Evolutionary conservation across 2,113 vertebrate species (phyloP).

Genomic region (Misgurnus mizolepis): DNA sequence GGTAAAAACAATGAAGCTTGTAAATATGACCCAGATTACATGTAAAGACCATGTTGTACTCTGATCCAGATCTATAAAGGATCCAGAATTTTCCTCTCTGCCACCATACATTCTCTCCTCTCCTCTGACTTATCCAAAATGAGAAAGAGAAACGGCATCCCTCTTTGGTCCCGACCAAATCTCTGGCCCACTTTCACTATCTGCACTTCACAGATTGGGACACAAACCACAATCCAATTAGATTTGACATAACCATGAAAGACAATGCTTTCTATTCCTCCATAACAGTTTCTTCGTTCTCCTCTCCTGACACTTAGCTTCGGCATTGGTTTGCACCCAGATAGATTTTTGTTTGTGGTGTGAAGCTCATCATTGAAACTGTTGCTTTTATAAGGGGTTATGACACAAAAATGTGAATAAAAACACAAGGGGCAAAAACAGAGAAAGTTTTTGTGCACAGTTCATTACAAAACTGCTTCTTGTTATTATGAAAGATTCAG

Average conservation of each 20-base stretch:
- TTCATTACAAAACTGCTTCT: not conserved
- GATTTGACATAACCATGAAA: constrained; percentile 45
- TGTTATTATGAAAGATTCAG: constrained; percentile 33
- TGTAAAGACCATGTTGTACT: constrained; percentile 22
- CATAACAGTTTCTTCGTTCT: not conserved
- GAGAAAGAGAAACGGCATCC: not conserved
- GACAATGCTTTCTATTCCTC: constrained; percentile 18
- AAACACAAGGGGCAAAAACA: no score
- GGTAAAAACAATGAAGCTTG: constrained; percentile 31
- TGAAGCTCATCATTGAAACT: not conserved
- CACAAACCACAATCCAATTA: constrained; percentile 50
- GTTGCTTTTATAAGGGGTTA: not conserved
- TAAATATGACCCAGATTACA: constrained; percentile 24
- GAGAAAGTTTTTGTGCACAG: no score
- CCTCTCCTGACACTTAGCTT: not conserved
- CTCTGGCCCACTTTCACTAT: constrained; percentile 42
- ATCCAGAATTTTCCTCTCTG: not conserved
- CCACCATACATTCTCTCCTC: not conserved
- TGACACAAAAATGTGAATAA: not conserved
- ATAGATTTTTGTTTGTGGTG: not conserved
- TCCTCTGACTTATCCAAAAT: not conserved
- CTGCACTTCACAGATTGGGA: constrained; percentile 39
- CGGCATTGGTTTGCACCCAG: not conserved
- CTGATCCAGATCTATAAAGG: not conserved
- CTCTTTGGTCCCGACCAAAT: not conserved